Evolutionary conservation across 2,888 invertebrate species (phyloP), one percentile per base, ranked within the genome.

Genomic region (Drosophila crucigera): DNA sequence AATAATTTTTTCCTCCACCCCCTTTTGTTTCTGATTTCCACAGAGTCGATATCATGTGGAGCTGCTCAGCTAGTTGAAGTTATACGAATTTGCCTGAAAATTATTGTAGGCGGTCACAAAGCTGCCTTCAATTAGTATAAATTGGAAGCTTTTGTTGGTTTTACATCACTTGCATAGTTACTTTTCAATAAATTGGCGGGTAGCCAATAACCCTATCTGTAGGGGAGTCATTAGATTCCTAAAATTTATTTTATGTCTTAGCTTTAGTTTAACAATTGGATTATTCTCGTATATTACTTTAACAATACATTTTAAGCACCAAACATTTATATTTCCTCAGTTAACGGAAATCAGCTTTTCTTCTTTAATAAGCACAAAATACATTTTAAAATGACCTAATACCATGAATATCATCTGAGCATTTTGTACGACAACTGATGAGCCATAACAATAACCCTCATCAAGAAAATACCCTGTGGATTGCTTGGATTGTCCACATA

Each of bases 61-160:
- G 50, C 74, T 37, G 52, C 11, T 22, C 22, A 39, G 54, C 59
- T 53, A 55, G 52, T 37, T 35, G 62, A 50, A 53, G 54, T 58
- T 61, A 47, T 16, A 49, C 56, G 78, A 82, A 78, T 67, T 73
- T 64, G 49, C 58, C 59, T 53, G 64, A 61, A 83, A 89, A 84
- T 89, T 73, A 68, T 56, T 83, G 77, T 71, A 80, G 91, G 90
- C 91, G 86, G 75, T 68, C 63, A 30, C 54, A 56, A 71, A 77
- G 43, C 30, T 58, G 65, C 52, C 52, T 70, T 76, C 70, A 84
- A 85, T 90, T 90, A 73, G 74, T 83, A 70, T 76, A 70, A 67
- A 76, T 67, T 56, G 63, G 31, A 50, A 55, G 33, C 30, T 52
- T 25, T 60, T 68, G 59, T 56, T 61, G 69, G 25, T 41, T 60